phyloP scores from a whole-genome alignment of 2,113 vertebrate genomes.

The Leucosticte australis region DNA sequence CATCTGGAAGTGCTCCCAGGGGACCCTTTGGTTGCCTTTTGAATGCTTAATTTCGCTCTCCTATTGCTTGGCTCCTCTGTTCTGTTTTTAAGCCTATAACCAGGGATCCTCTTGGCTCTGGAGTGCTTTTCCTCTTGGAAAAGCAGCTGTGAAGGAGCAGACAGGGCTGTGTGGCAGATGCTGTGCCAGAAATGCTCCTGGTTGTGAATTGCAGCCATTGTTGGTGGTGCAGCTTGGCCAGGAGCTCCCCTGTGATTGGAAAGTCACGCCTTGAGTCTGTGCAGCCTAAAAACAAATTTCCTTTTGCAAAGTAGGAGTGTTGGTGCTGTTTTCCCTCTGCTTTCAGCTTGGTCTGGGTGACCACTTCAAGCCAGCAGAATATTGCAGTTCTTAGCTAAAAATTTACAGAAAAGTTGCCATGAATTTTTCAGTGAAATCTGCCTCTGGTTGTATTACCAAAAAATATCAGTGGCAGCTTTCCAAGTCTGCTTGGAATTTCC shows the following conservation, averaged over 20 bases:
- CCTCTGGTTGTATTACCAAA: background rate
- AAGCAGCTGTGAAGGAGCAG: background rate
- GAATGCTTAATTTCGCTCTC: background rate
- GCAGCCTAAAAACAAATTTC: background rate
- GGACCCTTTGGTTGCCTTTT: background rate
- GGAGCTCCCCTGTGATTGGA: background rate
- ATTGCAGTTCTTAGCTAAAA: background rate
- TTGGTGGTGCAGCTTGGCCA: background rate
- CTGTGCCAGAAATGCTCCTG: background rate
- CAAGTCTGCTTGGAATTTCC: background rate
- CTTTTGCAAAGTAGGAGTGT: background rate
- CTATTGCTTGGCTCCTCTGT: background rate
- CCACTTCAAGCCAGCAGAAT: background rate
- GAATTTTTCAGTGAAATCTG: background rate
- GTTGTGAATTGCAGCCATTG: background rate
- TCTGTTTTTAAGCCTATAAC: background rate
- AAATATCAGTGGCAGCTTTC: background rate
- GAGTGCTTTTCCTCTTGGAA: background rate
- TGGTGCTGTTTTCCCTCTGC: background rate
- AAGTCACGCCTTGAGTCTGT: background rate
- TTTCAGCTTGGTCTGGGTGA: background rate
- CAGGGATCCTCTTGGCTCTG: background rate
- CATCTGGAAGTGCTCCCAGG: background rate
- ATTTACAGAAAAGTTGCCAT: background rate
- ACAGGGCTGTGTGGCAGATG: background rate